Evolutionary conservation across 2,888 invertebrate genomes (phyloP).

Genomic region (Drosophila buzzatii): DNA sequence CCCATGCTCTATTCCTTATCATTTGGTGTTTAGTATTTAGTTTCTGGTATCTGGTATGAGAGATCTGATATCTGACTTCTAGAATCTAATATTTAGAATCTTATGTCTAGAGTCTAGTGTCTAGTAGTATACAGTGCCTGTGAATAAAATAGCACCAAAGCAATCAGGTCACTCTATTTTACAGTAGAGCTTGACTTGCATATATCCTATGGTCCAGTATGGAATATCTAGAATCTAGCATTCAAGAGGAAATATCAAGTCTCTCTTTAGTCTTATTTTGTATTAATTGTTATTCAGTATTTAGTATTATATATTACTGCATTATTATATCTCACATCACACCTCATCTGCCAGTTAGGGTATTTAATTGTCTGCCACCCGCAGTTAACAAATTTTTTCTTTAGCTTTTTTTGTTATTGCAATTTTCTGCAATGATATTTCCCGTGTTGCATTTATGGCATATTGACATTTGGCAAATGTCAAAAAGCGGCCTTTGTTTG

Average conservation of each 20-base stretch:
- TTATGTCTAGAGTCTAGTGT: no score
- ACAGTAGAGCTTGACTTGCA: no score
- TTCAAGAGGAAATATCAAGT: background rate
- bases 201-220: no score
- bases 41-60: background rate
- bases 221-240: background rate
- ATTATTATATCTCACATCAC: no score
- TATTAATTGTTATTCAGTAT: background rate
- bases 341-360: background rate
- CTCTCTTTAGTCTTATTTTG: background rate
- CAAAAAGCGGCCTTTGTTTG: conserved; percentile 67
- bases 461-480: conserved; percentile 79
- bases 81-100: no score
- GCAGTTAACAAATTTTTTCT: background rate
- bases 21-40: background rate
- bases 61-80: background rate
- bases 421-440: conserved; percentile 22
- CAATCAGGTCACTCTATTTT: no score
- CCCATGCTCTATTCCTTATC: background rate
- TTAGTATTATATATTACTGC: no score
- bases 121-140: no score
- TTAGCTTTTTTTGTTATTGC: conserved; percentile 8
- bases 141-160: no score
- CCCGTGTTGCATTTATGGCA: conserved; percentile 54
- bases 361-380: background rate